Percentiles rank a stretch among this genome's conserved stretches.
Conservation (phyloP, 2,797 vertebrate species). For the Clarias fuscus region DNA sequence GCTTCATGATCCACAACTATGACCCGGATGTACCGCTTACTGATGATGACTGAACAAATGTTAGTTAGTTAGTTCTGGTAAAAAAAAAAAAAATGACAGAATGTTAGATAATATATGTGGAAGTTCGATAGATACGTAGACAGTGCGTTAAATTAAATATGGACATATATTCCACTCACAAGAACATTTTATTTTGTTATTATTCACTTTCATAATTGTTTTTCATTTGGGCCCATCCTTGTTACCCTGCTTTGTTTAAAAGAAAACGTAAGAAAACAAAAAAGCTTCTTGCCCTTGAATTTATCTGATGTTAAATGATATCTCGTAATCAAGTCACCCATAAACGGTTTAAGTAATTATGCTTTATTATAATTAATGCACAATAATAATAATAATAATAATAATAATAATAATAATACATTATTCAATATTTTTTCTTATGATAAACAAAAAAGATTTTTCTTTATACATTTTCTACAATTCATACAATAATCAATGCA, state of each 20-base stretch:
- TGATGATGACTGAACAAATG: background rate
- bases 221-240: background rate
- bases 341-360: background rate
- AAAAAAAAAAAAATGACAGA: background rate
- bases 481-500: background rate
- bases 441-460: background rate
- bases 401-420: background rate
- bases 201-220: background rate
- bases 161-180: background rate
- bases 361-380: no score
- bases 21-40: background rate
- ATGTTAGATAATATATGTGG: background rate
- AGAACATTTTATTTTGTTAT: background rate
- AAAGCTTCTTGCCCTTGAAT: background rate
- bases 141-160: background rate
- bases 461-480: background rate
- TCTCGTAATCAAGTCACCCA: background rate
- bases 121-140: background rate
- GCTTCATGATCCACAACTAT: background rate
- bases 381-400: background rate
- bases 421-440: background rate
- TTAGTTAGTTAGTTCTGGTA: background rate
- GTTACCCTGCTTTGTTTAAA: background rate
- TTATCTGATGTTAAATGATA: slow-evolving; percentile 14
- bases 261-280: background rate